These are phyloP conservation scores for Bombus terrestris DNA, from an alignment of 1,140 invertebrate species.

Conservation along the genomic window DNA sequence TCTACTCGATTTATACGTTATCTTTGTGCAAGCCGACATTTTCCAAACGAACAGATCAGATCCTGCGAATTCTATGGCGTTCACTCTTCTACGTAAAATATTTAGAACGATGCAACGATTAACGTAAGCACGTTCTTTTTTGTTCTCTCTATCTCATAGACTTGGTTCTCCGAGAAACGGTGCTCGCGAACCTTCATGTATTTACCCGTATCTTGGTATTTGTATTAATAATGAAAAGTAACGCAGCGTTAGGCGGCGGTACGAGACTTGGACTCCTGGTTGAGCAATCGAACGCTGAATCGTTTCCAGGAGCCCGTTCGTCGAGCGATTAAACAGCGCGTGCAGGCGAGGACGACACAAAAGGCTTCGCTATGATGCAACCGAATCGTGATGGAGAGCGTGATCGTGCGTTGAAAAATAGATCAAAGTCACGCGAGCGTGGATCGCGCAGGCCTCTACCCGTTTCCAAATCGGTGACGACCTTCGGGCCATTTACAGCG, in stretches of 20 bases:
- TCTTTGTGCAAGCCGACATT: neutral
- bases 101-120: neutral
- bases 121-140: neutral
- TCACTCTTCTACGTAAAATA: neutral
- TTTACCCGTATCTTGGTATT: neutral
- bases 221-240: neutral
- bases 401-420: conserved; percentile 50
- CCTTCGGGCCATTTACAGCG: conserved; percentile 46
- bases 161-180: no score
- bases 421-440: conserved; percentile 54
- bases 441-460: neutral
- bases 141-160: neutral
- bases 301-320: conserved; percentile 25
- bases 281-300: conserved; percentile 18
- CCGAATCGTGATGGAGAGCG: conserved; percentile 40
- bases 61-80: conserved; percentile 5
- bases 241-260: neutral
- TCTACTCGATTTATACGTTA: neutral
- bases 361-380: conserved; percentile 37
- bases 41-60: neutral
- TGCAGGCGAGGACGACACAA: conserved; percentile 43
- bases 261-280: neutral
- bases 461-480: conserved; percentile 56
- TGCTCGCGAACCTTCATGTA: neutral
- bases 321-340: conserved; percentile 42